These are phyloP conservation scores for Panulirus ornatus DNA, from an alignment of 1,140 invertebrate genomes.

Conservation along the genomic window DNA sequence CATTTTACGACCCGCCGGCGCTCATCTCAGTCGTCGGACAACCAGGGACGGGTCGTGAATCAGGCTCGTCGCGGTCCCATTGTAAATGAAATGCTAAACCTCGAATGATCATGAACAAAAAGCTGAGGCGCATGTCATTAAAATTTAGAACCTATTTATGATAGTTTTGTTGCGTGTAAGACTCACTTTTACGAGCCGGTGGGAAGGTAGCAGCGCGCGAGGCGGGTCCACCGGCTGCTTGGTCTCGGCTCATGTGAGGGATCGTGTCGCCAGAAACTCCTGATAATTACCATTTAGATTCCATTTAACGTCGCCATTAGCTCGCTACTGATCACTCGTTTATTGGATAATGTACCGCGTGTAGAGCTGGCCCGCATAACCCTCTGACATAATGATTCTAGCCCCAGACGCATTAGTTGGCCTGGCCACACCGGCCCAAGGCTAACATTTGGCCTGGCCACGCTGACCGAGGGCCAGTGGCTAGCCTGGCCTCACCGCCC, in stretches of 20 bases:
- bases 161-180: conserved; percentile 72
- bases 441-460: neutral
- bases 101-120: conserved; percentile 65
- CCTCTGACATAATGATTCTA: neutral
- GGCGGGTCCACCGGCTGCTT: neutral
- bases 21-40: conserved; percentile 23
- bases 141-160: conserved; percentile 71
- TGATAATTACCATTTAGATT: conserved; percentile 59
- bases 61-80: neutral
- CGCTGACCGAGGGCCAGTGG: too few species aligned
- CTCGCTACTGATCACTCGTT: conserved; percentile 24
- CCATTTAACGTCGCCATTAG: conserved; percentile 48
- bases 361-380: neutral
- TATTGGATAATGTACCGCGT: conserved; percentile 29
- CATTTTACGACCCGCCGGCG: conserved; percentile 60
- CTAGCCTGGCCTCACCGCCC: too few species aligned
- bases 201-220: conserved; percentile 52
- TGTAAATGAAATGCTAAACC: conserved; percentile 52
- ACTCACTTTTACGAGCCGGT: conserved; percentile 60
- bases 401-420: neutral
- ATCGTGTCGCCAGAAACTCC: conserved; percentile 19
- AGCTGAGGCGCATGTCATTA: conserved; percentile 68
- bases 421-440: neutral
- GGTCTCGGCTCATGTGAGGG: neutral
- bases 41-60: neutral